These are phyloP conservation scores for Bufotes viridis DNA, from an alignment of 2,797 vertebrate genomes.

Conservation along the genomic window DNA sequence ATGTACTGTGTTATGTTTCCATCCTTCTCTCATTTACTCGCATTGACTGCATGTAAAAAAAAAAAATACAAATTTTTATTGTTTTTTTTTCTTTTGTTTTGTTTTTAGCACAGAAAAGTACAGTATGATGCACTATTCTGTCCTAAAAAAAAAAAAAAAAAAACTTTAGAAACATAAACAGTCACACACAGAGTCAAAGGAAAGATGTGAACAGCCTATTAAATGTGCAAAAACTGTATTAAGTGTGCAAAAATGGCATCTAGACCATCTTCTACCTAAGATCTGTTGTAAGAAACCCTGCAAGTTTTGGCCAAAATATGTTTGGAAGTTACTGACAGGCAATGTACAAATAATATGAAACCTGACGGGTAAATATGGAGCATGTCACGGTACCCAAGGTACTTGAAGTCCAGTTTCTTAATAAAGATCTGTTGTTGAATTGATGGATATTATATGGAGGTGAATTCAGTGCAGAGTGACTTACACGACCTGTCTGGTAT, in stretches of 20 bases:
- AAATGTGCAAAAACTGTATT: no score
- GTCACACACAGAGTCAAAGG: no score
- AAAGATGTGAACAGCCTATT: no score
- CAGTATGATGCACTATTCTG: background rate
- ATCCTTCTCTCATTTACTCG: no score
- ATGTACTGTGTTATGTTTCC: no score
- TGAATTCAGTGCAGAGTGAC: constrained; percentile 13
- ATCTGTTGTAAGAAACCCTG: background rate
- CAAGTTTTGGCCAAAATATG: background rate
- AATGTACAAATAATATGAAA: background rate
- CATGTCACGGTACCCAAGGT: background rate
- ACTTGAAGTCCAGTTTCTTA: background rate
- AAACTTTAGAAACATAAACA: no score
- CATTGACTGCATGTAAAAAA: no score
- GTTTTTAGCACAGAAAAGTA: no score
- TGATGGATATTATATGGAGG: constrained; percentile 12
- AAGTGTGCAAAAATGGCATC: background rate
- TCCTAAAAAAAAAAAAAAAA: no score
- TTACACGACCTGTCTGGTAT: constrained; percentile 4
- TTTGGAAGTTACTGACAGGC: background rate
- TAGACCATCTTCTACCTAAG: background rate
- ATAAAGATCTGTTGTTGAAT: background rate
- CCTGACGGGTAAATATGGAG: background rate
- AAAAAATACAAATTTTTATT: no score
- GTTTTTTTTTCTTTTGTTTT: no score